These are phyloP conservation scores for Diacarnus erythraeanus DNA, from an alignment of 37 sponge, comb jelly and placozoan genomes.

Conservation along the genomic window DNA sequence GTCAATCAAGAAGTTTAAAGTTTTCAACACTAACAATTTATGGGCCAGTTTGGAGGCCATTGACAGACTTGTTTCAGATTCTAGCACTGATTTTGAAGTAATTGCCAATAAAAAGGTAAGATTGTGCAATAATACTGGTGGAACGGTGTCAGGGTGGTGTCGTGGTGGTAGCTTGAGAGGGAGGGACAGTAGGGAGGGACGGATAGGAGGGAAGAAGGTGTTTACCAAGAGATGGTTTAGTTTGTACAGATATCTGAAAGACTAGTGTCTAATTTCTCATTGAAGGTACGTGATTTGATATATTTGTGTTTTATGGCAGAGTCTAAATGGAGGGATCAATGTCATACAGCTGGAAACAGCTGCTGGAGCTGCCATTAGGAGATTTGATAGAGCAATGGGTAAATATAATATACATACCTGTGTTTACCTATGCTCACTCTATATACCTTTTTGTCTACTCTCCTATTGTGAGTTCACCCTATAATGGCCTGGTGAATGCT, in stretches of 20 bases:
- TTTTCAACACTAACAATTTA: constrained; percentile 98
- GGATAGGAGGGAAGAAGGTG: no score
- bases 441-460: no score
- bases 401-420: neutral
- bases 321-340: constrained; percentile 69
- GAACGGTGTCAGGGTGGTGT: no score
- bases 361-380: constrained; percentile 96
- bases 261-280: no score
- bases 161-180: no score
- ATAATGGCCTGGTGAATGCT: no score
- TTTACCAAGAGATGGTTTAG: no score
- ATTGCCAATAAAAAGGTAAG: constrained; percentile 91
- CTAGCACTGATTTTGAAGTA: constrained; percentile 69
- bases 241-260: no score
- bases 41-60: constrained; percentile 86
- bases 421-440: no score
- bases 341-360: constrained; percentile 98
- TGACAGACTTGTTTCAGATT: constrained; percentile 49
- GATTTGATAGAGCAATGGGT: constrained; percentile 91
- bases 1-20: constrained; percentile 90
- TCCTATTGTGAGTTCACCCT: no score
- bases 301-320: constrained; percentile 27
- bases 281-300: neutral
- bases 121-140: no score
- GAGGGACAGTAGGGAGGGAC: no score